Evolutionary conservation across 2,113 vertebrate genomes (phyloP).

Genomic region (Lophochroa leadbeateri): DNA sequence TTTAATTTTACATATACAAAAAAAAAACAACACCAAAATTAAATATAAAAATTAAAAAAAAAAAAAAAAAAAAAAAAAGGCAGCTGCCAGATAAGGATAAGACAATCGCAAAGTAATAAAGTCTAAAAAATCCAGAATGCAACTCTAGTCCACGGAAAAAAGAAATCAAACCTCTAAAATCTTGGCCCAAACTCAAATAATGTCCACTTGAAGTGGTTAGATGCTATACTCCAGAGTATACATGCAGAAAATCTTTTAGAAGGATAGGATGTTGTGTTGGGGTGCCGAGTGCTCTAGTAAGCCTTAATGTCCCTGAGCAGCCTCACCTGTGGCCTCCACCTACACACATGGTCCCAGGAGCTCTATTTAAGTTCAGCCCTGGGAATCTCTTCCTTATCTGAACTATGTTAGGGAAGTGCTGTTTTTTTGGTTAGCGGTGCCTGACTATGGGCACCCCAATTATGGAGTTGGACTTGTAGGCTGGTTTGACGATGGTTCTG

Average conservation of each 20-base stretch:
- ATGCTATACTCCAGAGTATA: background rate
- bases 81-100: background rate
- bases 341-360: background rate
- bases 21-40: too few species aligned
- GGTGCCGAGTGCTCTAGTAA: background rate
- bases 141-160: background rate
- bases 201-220: background rate
- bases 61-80: background rate
- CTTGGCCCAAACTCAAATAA: background rate
- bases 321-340: background rate
- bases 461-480: too few species aligned
- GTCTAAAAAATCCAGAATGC: background rate
- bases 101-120: background rate
- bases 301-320: background rate
- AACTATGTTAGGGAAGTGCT: accelerated
- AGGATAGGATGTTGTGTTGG: background rate
- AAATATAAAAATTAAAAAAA: too few species aligned
- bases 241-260: background rate
- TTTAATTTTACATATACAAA: too few species aligned
- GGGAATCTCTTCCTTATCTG: accelerated
- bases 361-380: background rate
- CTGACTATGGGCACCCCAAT: accelerated
- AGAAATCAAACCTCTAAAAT: background rate
- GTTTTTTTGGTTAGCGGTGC: accelerated
- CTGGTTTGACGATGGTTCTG: background rate